Evolutionary conservation across 2,797 vertebrate species (phyloP).

Genomic region (Hipposideros larvatus): DNA sequence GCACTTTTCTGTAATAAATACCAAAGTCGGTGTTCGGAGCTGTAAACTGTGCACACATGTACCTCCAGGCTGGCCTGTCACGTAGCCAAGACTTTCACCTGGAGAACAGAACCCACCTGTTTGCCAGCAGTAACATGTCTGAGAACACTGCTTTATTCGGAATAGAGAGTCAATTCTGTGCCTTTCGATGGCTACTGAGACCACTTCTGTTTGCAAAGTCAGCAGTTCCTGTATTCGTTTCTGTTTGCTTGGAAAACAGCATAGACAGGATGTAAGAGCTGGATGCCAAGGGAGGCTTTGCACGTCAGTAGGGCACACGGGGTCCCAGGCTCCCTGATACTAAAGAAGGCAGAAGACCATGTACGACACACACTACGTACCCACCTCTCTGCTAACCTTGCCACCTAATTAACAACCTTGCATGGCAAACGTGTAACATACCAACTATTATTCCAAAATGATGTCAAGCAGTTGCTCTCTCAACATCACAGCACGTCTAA

Average conservation of each 20-base stretch:
- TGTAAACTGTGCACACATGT: slow-evolving; percentile 83
- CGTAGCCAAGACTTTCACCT: slow-evolving; percentile 83
- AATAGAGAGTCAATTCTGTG: slow-evolving; percentile 86
- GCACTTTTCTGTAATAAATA: slow-evolving; percentile 89
- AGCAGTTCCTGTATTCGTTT: slow-evolving; percentile 89
- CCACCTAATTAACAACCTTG: no score
- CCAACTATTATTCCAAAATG: no score
- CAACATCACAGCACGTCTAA: no score
- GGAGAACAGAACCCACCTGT: slow-evolving; percentile 59
- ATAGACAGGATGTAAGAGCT: slow-evolving; percentile 94
- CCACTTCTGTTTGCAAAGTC: slow-evolving; percentile 88
- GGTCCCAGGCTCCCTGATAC: slow-evolving; percentile 92
- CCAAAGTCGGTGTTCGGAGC: slow-evolving; percentile 82
- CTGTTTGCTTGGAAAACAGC: slow-evolving; percentile 85
- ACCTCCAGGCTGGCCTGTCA: slow-evolving; percentile 83
- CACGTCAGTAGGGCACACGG: slow-evolving; percentile 89
- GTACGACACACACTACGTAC: slow-evolving; percentile 88
- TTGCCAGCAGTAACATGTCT: slow-evolving; percentile 83
- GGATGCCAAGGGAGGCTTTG: slow-evolving; percentile 92
- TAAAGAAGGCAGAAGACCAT: slow-evolving; percentile 94
- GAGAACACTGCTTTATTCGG: slow-evolving; percentile 85
- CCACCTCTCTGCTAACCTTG: slow-evolving; percentile 87
- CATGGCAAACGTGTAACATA: no score
- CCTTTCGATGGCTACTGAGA: slow-evolving; percentile 89
- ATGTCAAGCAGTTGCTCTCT: no score